phyloP scores from a whole-genome alignment of 2,888 invertebrate species.

The Salticus scenicus region DNA sequence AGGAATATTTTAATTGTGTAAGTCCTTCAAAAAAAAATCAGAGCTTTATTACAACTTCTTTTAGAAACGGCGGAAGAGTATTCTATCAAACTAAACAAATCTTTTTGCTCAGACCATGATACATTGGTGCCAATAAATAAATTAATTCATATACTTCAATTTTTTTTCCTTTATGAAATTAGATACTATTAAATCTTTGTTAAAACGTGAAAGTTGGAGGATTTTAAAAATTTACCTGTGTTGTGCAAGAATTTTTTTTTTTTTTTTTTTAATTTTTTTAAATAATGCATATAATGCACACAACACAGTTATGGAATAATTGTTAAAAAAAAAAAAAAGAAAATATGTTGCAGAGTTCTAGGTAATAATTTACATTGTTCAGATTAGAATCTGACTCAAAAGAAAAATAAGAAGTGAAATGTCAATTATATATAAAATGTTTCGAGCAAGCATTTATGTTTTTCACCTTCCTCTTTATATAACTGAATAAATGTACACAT shows the following conservation, averaged over 20 bases:
- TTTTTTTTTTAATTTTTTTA: too few species aligned
- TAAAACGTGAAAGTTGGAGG: constrained; percentile 29
- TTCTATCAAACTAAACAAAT: constrained; percentile 8
- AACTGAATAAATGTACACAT: too few species aligned
- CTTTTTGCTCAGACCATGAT: constrained; percentile 61
- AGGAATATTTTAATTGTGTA: too few species aligned
- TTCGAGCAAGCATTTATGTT: constrained; percentile 38
- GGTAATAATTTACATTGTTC: constrained; percentile 40
- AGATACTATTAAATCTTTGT: constrained; percentile 57
- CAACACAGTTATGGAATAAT: constrained; percentile 39
- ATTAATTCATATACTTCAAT: constrained; percentile 38
- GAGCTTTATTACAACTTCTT: too few species aligned
- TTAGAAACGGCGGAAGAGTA: constrained; percentile 53
- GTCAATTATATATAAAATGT: constrained; percentile 49
- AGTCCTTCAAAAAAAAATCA: too few species aligned
- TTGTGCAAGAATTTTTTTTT: constrained; percentile 47
- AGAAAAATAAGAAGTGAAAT: constrained; percentile 48
- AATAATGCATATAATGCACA: constrained; percentile 59
- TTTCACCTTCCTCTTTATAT: constrained; percentile 43
- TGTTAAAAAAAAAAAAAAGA: constrained; percentile 35
- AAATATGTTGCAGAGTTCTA: constrained; percentile 12
- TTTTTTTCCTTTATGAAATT: constrained; percentile 48
- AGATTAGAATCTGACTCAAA: constrained; percentile 58
- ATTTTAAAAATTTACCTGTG: constrained; percentile 45
- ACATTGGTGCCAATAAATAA: constrained; percentile 62